Percentiles rank a stretch among this genome's conserved stretches.
These are phyloP conservation scores for Alces alces DNA, from an alignment of 2,113 vertebrate species.

Conservation along the genomic window DNA sequence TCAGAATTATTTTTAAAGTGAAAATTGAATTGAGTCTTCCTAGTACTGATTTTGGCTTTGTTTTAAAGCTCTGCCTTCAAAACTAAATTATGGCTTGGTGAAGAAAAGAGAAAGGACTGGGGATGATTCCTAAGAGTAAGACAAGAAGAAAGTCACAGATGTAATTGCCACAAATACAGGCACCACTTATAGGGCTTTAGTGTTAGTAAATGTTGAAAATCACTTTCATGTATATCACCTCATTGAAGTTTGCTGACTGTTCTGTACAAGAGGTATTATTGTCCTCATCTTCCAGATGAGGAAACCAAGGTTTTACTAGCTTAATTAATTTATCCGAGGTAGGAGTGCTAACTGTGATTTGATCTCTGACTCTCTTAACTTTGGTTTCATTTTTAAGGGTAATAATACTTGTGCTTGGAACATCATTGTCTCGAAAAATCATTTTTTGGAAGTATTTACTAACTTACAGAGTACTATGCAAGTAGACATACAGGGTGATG, in stretches of 20 bases:
- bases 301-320: neutral
- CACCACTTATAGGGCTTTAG: neutral
- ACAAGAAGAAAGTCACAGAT: neutral
- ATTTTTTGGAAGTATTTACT: neutral
- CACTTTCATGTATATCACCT: neutral
- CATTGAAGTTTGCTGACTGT: neutral
- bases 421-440: neutral
- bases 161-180: neutral
- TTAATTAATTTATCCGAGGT: neutral
- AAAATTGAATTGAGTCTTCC: constrained; percentile 69
- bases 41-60: constrained; percentile 22
- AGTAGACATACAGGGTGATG: neutral
- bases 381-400: neutral
- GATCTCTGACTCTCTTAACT: neutral
- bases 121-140: neutral
- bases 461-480: neutral
- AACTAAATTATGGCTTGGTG: neutral
- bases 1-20: constrained; percentile 73
- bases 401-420: neutral
- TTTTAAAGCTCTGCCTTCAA: constrained; percentile 39
- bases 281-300: neutral
- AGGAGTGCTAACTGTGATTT: neutral
- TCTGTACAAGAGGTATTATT: neutral
- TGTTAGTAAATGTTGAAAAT: neutral
- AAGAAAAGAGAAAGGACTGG: neutral